Evolutionary conservation across 1,140 invertebrate genomes (phyloP), one percentile per base, ranked within the genome.

Genomic region (Dolichoris vasculosae): DNA sequence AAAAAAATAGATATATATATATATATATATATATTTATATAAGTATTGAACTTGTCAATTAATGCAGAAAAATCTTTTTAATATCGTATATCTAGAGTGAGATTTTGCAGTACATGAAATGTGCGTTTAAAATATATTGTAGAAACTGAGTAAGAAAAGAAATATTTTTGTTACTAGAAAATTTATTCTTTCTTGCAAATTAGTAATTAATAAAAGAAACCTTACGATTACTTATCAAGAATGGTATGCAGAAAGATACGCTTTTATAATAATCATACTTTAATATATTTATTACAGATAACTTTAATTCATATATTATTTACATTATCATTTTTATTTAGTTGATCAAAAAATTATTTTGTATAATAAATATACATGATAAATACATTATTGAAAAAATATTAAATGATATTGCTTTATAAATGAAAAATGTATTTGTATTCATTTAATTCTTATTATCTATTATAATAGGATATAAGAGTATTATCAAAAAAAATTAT

Each of bases 341-440:
- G n/a, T 78, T 59, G 63, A 32, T 78, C 35, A 59, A 38, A 78
- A 30, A 35, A 63, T 30, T 64, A 46, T 69, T 80, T 46, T 35
- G 59, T 38, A 64, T 43, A 38, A 30, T 15, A 17, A 73, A 38
- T 43, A 43, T n/a, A 2, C 40, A 26, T 55, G n/a, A 64, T 64
- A 43, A 69, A 59, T 9, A 2, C 9, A 26, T 2, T 9, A 26
- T 26, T 59, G 55, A 3, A 2, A 59, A 48, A 69, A 20, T 48
- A 48, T 32, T 30, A 40, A n/a, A 26, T 46, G 23, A 46, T 64
- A 73, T 73, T 73, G 38, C 23, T 0, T 73, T 26, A 43, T n/a
- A 38, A 7, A 73, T n/a, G 13, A n/a, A 26, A 43, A 43, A n/a
- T 13, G 69, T 8, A 43, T 43, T 43, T 43, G 38, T 13, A 8